Evolutionary conservation across 2,797 vertebrate genomes (phyloP).

Genomic region (Gallinago nigripennis): DNA sequence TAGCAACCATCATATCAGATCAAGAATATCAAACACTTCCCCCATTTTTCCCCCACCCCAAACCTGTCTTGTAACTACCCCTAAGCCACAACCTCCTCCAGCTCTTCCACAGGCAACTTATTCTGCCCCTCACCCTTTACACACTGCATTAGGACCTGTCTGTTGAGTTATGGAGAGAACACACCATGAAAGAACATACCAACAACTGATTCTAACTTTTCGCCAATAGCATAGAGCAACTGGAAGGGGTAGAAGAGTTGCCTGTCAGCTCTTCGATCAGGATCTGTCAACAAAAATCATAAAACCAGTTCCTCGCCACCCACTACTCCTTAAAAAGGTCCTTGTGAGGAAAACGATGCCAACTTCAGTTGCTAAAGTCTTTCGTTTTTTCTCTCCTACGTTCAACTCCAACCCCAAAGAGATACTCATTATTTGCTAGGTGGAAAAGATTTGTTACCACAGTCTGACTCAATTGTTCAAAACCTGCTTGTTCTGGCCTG

Average conservation of each 20-base stretch:
- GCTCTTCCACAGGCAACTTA: background rate
- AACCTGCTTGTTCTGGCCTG: background rate
- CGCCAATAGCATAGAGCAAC: background rate
- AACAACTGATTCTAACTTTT: background rate
- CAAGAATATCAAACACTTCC: background rate
- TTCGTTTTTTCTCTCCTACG: background rate
- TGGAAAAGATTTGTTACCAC: background rate
- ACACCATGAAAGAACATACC: accelerated
- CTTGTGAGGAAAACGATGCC: accelerated
- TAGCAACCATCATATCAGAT: background rate
- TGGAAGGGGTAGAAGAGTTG: background rate
- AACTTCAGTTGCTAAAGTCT: background rate
- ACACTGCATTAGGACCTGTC: background rate
- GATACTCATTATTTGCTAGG: background rate
- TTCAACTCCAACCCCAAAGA: background rate
- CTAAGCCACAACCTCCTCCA: background rate
- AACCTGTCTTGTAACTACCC: background rate
- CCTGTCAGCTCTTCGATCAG: background rate
- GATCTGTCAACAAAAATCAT: background rate
- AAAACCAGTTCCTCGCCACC: background rate
- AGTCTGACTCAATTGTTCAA: background rate
- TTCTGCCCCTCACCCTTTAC: background rate
- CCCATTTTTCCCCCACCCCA: accelerated
- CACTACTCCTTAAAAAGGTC: background rate
- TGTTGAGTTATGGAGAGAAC: background rate